Base-by-base conservation (phyloP, 2,113 vertebrate species). In the Salvelinus alpinus region DNA sequence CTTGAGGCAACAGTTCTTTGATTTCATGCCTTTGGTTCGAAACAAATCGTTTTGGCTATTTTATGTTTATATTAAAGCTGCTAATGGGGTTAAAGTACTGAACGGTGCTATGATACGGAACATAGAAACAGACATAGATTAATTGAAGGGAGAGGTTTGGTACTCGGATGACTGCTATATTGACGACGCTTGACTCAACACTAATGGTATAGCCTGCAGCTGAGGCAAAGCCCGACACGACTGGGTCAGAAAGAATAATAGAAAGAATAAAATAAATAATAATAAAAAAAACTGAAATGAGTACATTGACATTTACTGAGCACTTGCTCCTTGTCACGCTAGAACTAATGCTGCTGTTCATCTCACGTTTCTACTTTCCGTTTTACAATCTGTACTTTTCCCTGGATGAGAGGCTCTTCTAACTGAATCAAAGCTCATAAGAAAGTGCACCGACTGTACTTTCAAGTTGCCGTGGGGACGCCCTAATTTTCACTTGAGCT, bases 361-460 rank as follows among this genome's bases (percentile, higher is more conserved):
- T n/a, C 29, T 31, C 38, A 57, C 70, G 1, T 72, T 79, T 47
- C 31, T 29, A 73, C 71, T 76, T 79, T 76, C 72, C 16, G 34
- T 76, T 74, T 70, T 51, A 70, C 72, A 84, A 80, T 87, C 68
- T 64, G 38, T 79, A 75, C 77, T 76, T 79, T 71, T 82, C 80
- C 84, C 79, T 64, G 80, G 74, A 69, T 80, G 78, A 88, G 69
- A 78, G 82, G 70, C 68, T 82, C 70, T 20, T 75, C 68, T 81
- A 78, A 85, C 84, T 78, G 73, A 90, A 84, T 88, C 82, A 20
- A 71, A 16, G 38, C 86, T 83, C 81, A 87, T 88, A 78, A 84
- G 88, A 88, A 88, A 60, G 79, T 87, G 51, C 51, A 54, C 16
- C 14, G 16, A 18, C 51, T 44, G 9, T 78, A 80, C 78, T 34